Conservation (phyloP, 2,888 invertebrate species). For the Podabrus alpinus region DNA sequence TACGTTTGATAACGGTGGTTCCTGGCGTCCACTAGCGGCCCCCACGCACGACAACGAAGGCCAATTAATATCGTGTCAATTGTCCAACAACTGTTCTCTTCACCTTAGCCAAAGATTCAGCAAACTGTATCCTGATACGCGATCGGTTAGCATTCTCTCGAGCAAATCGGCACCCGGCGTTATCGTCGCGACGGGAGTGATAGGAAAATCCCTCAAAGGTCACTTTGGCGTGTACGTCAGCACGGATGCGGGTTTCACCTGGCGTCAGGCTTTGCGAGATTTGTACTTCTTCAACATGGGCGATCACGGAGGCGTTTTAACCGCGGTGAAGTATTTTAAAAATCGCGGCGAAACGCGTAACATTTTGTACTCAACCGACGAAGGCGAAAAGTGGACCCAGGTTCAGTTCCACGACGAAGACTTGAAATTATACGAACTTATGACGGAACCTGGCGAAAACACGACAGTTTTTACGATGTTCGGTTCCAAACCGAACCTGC, state of each 20-base stretch:
- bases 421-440: slow-evolving; percentile 83
- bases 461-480: slow-evolving; percentile 91
- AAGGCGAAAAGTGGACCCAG: slow-evolving; percentile 80
- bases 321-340: slow-evolving; percentile 83
- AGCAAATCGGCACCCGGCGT: slow-evolving; percentile 87
- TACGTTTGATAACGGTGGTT: slow-evolving; percentile 84
- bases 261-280: slow-evolving; percentile 75
- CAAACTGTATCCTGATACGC: slow-evolving; percentile 78
- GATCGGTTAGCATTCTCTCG: slow-evolving; percentile 81
- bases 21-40: slow-evolving; percentile 77
- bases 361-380: slow-evolving; percentile 83
- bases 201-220: slow-evolving; percentile 78
- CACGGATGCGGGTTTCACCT: slow-evolving; percentile 79
- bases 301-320: slow-evolving; percentile 87
- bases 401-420: slow-evolving; percentile 71
- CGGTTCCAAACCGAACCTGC: slow-evolving; percentile 76
- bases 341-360: slow-evolving; percentile 76
- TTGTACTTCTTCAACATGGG: slow-evolving; percentile 87
- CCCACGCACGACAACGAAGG: slow-evolving; percentile 73
- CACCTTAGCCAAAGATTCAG: slow-evolving; percentile 88
- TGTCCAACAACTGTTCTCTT: slow-evolving; percentile 74
- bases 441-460: slow-evolving; percentile 94
- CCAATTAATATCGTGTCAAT: slow-evolving; percentile 67
- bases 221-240: slow-evolving; percentile 81
- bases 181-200: slow-evolving; percentile 83